phyloP scores from a whole-genome alignment of 2,797 vertebrate genomes.

The Psittacula derbiana region DNA sequence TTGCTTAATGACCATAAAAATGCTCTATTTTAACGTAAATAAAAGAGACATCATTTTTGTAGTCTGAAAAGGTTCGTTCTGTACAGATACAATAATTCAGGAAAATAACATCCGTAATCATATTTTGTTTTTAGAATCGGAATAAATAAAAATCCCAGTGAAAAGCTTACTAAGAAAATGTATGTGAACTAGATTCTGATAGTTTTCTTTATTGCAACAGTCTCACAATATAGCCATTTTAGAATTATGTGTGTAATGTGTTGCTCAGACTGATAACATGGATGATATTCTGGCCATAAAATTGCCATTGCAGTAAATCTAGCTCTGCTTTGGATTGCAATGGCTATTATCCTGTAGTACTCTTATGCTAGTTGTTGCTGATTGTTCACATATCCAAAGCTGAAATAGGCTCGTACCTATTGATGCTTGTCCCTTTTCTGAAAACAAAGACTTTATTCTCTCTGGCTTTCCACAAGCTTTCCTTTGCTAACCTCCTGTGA shows the following conservation, averaged over 20 bases:
- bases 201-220: neutral
- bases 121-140: constrained; percentile 29
- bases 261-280: neutral
- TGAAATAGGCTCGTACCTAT: neutral
- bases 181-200: neutral
- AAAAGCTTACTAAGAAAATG: neutral
- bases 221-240: neutral
- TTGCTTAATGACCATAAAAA: constrained; percentile 42
- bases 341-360: neutral
- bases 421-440: neutral
- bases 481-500: neutral
- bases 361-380: neutral
- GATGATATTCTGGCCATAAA: neutral
- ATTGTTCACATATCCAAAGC: neutral
- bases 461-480: neutral
- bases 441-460: neutral
- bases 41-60: constrained; percentile 6
- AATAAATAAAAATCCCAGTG: neutral
- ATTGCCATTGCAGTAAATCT: neutral
- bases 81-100: constrained; percentile 18
- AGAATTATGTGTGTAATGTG: neutral
- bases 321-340: neutral
- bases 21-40: constrained; percentile 30
- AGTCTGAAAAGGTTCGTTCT: constrained; percentile 26
- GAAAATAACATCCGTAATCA: constrained; percentile 54